These are phyloP conservation scores for Cranoglanis bouderius DNA, from an alignment of 2,113 vertebrate genomes.

Conservation along the genomic window DNA sequence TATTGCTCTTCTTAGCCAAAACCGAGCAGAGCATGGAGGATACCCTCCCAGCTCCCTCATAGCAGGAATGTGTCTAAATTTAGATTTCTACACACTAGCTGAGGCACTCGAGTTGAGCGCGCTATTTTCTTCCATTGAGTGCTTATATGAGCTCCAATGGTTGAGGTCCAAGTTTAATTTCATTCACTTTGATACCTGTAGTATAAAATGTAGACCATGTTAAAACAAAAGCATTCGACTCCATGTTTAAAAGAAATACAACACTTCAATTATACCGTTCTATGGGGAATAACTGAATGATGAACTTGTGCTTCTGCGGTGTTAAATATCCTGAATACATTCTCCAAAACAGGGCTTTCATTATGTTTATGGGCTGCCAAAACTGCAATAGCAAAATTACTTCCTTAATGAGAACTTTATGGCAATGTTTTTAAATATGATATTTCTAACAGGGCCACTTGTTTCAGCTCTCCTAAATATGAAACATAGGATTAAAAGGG, in stretches of 20 bases:
- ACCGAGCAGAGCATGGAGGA: slow-evolving; percentile 43
- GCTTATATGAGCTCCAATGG: slow-evolving; percentile 80
- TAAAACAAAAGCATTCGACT: slow-evolving; percentile 78
- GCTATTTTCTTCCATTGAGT: slow-evolving; percentile 69
- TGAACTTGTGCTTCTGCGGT: slow-evolving; percentile 16
- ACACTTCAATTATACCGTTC: slow-evolving; percentile 71
- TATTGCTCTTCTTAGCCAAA: slow-evolving; percentile 14
- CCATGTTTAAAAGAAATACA: slow-evolving; percentile 67
- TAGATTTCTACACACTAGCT: slow-evolving; percentile 44
- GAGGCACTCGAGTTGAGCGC: slow-evolving; percentile 56
- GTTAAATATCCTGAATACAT: slow-evolving; percentile 14
- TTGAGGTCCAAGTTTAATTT: slow-evolving; percentile 83
- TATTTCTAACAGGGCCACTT: background rate
- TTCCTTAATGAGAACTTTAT: background rate
- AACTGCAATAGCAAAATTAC: background rate
- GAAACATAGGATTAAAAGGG: accelerated
- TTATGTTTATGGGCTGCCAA: background rate
- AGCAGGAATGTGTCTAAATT: slow-evolving; percentile 37
- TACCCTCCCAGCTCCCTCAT: slow-evolving; percentile 37
- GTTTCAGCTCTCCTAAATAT: background rate
- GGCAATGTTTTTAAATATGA: background rate
- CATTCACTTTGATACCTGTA: slow-evolving; percentile 86
- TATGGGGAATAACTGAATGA: slow-evolving; percentile 64
- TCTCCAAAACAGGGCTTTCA: slow-evolving; percentile 3
- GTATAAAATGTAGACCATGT: slow-evolving; percentile 90